Evolutionary conservation across 2,797 vertebrate genomes (phyloP).

Genomic region (Tragopan temminckii): DNA sequence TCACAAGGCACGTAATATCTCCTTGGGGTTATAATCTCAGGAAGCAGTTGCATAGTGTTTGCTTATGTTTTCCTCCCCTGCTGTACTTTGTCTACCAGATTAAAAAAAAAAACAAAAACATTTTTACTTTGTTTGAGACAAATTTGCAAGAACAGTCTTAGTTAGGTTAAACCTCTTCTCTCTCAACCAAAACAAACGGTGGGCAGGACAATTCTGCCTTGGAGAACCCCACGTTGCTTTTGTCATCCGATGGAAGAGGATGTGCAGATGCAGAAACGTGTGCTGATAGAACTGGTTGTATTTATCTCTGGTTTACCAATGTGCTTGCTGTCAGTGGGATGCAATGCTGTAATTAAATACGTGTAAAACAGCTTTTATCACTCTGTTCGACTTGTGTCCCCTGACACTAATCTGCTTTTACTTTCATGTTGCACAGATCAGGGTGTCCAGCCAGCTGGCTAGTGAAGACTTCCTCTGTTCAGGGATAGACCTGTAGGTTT

Average conservation of each 20-base stretch:
- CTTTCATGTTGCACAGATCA: not conserved
- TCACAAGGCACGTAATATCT: not conserved
- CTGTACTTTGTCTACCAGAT: not conserved
- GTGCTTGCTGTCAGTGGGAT: not conserved
- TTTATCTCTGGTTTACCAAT: not conserved
- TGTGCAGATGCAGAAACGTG: not conserved
- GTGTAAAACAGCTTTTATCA: not conserved
- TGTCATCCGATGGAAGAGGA: not conserved
- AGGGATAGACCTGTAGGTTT: conserved; percentile 1
- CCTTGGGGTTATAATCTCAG: fast-evolving
- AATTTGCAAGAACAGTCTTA: not conserved
- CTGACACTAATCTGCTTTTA: conserved; percentile 6
- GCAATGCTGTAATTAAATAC: not conserved
- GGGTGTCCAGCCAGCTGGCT: not conserved
- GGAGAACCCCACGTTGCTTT: not conserved
- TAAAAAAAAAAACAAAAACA: fast-evolving
- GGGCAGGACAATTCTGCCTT: not conserved
- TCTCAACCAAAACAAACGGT: not conserved
- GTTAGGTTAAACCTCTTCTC: not conserved
- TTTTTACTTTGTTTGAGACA: not conserved
- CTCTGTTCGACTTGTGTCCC: not conserved
- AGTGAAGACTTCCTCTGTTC: not conserved
- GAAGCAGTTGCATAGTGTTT: not conserved
- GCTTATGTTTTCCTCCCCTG: fast-evolving
- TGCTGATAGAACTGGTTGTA: not conserved